Evolutionary conservation across 1,140 invertebrate genomes (phyloP), one percentile per base, ranked within the genome.

Genomic region (Phenacoccus solenopsis): DNA sequence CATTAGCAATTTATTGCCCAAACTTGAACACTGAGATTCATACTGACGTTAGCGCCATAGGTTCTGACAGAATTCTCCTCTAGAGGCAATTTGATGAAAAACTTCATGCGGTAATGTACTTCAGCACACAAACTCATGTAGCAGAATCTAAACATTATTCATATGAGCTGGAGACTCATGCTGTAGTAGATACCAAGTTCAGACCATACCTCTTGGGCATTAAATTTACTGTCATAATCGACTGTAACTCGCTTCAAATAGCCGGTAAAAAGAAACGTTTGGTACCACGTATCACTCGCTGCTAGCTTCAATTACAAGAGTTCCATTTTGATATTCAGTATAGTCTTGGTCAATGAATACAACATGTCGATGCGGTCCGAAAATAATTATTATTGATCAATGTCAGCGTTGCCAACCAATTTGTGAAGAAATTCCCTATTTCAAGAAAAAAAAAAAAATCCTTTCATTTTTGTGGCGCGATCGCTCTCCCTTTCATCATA

Each of bases 321-420:
- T 69, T 56, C 56, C 25, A 38, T 56, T 57, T 69, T 10, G 12
- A n/a, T 57, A 70, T 70, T 57, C 24, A 70, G 28, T 56, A 70
- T 59, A 5, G 69, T 1, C n/a, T 20, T 20, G 49, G 69, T 16
- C 49, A 1, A 57, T 28, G 16, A 30, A 70, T 59, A 38, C 49
- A 59, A 28, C 69, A 69, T 30, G 27, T 59, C 12, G 7, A 69
- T 22, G 20, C 49, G 22, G 28, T 1, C 1, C 0, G 49, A 0
- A 22, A 28, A n/a, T 28, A 32, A 0, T 21, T 57, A 28, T 10
- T 56, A 59, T 28, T 30, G 4, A 7, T 0, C 22, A 56, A 69
- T 56, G 56, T 56, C 56, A 69, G n/a, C n/a, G 38, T 69, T 56
- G 38, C 57, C 27, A 1, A 28, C 28, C 22, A 69, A 22, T 5